Evolutionary conservation across 2,888 invertebrate genomes (phyloP), one percentile per base, ranked within the genome.

Genomic region (Sicus ferrugineus): DNA sequence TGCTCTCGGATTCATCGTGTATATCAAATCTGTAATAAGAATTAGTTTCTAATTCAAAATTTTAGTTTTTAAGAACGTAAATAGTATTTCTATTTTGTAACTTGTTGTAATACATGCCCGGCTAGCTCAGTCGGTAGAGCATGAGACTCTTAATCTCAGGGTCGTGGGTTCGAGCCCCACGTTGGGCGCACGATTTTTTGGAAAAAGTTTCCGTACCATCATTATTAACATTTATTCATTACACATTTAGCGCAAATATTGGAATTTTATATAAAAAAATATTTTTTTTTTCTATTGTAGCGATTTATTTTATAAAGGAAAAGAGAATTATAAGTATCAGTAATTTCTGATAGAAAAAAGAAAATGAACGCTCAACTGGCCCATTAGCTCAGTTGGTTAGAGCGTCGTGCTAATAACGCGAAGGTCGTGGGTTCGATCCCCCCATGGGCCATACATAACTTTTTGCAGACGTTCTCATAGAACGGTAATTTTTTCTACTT

Each of bases 371-470:
- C 1, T 7, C 9, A 58, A 16, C 30, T 66, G 84, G 85, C 83
- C 84, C 85, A 84, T 84, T 85, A 84, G 85, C 85, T 85, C 85
- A 85, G 85, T 78, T 84, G 85, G 85, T 84, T 85, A 85, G 84
- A 85, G 85, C 85, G 85, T 84, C 84, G 84, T 84, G 83, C 85
- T 84, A 85, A 83, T 85, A 85, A 85, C 84, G 83, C 83, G 84
- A 85, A 84, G 84, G 84, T 81, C 83, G 82, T 79, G 83, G 83
- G 84, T 85, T 85, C 85, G 84, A 84, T 83, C 84, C 84, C 82
- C 84, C 75, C 84, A 82, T 84, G 83, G 82, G 83, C 84, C 82
- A 85, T 14, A 1, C 38, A 38, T 11, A 11, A 38, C 34, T 34
- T 7, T 11, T 7, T 34, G 11, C 34, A 34, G 5, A 34, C 11